Conservation (phyloP, 2,797 vertebrate species). For the Hapalemur alaotrensis region DNA sequence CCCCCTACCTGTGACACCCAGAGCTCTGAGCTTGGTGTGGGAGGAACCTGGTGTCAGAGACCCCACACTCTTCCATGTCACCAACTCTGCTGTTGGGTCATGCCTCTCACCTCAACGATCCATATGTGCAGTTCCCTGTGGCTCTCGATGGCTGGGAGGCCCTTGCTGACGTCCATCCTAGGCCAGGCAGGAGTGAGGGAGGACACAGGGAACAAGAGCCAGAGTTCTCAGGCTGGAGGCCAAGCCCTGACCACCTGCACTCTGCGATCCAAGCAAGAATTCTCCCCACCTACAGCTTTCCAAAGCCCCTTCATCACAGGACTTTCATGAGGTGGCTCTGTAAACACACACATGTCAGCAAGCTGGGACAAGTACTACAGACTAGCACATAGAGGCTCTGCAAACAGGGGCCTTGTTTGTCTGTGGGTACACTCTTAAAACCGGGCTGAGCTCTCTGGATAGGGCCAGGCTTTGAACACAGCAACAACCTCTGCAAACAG, state of each 20-base stretch:
- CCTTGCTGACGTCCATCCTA: slow-evolving; percentile 84
- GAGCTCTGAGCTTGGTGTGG: too few relatives aligned
- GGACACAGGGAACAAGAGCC: not conserved
- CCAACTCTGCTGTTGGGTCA: not conserved
- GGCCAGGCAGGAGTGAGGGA: not conserved
- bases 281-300: not conserved
- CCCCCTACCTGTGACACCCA: not conserved
- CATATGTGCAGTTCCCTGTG: slow-evolving; percentile 94
- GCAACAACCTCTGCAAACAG: not conserved
- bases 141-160: slow-evolving; percentile 82
- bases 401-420: not conserved
- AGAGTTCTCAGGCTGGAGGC: not conserved
- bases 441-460: not conserved
- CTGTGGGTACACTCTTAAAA: not conserved
- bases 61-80: not conserved
- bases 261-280: not conserved
- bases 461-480: not conserved
- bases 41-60: not conserved
- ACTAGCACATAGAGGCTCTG: not conserved
- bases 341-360: not conserved
- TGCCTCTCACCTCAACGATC: slow-evolving; percentile 91
- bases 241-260: not conserved
- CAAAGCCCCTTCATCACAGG: not conserved
- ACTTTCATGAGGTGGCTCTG: not conserved
- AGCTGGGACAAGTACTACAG: not conserved